These are phyloP conservation scores for Tragelaphus strepsiceros DNA, from an alignment of 2,113 vertebrate genomes.

Conservation along the genomic window DNA sequence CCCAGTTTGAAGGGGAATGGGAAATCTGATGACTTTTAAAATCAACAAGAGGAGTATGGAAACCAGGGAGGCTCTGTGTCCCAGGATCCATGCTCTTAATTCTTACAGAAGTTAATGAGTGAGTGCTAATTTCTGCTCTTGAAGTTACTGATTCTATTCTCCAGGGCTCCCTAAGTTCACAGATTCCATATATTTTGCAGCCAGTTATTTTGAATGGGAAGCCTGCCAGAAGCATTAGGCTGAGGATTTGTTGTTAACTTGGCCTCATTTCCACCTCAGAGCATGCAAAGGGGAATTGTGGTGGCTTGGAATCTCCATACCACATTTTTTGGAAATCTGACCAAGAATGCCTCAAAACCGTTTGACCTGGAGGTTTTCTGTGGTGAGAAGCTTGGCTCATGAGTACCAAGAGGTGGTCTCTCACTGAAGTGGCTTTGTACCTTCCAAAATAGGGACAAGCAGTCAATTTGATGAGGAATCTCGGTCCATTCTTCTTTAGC, in stretches of 20 bases:
- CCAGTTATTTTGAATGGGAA: background rate
- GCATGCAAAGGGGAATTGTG: constrained; percentile 52
- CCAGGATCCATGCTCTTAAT: background rate
- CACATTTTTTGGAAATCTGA: constrained; percentile 19
- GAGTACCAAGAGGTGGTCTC: background rate
- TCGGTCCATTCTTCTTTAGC: background rate
- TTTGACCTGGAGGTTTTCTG: background rate
- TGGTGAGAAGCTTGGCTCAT: background rate
- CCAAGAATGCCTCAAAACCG: constrained; percentile 42
- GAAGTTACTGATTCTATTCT: background rate
- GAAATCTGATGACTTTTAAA: background rate
- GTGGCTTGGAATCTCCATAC: constrained; percentile 62
- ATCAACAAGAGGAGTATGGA: background rate
- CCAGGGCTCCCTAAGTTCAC: background rate
- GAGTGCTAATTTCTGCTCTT: background rate
- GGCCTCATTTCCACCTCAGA: background rate
- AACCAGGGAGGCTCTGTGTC: background rate
- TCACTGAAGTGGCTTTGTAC: background rate
- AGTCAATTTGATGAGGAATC: background rate
- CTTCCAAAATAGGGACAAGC: background rate
- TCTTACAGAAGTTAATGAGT: background rate
- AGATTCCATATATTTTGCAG: background rate
- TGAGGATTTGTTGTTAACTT: constrained; percentile 4
- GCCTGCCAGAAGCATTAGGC: background rate
- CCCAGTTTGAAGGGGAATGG: background rate